Base-by-base conservation (phyloP, 2,888 invertebrate species). In the Ceramica pisi region DNA sequence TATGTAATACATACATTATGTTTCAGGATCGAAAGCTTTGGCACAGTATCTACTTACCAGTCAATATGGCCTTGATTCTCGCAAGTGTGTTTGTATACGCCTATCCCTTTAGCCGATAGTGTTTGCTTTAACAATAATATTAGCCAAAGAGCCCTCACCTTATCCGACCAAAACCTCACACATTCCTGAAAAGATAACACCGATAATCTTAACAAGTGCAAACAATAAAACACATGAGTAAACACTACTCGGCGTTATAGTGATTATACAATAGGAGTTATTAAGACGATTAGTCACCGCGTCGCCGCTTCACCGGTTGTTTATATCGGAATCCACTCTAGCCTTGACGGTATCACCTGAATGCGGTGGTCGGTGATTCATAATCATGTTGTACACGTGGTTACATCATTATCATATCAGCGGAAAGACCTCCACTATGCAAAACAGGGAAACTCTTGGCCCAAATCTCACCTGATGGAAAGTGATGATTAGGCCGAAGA, bases 211-310 rank as follows among this genome's bases (percentile, higher is more conserved):
- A 51, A 26, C 44, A n/a, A 41, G 44, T 57, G 31, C 48, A 57
- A 62, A 50, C 2, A 50, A 55, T 7, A 41, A 53, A 77, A 55
- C 59, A 75, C 5, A 31, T 76, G 67, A 63, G 63, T 55, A 80
- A 68, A 80, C 66, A 80, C 57, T 31, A 66, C n/a, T 12, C 41
- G 41, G n/a, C 14, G 31, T 38, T 38, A 26, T 41, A 63, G 0
- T 12, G 67, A 71, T 75, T 76, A 68, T 66, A 66, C 75, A 79
- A 79, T 78, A 77, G 48, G 2, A 41, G 60, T 75, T 71, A 75
- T 81, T 71, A 77, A 56, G 38, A 21, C 56, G 65, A 72, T 83
- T 85, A 82, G 75, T 85, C 85, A 85, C 65, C 71, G 38, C 8
- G 14, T 21, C 35, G n/a, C 14, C 38, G 21, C 38, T 57, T 31